Conservation (phyloP, 2,113 vertebrate genomes). For the Clinocottus analis region DNA sequence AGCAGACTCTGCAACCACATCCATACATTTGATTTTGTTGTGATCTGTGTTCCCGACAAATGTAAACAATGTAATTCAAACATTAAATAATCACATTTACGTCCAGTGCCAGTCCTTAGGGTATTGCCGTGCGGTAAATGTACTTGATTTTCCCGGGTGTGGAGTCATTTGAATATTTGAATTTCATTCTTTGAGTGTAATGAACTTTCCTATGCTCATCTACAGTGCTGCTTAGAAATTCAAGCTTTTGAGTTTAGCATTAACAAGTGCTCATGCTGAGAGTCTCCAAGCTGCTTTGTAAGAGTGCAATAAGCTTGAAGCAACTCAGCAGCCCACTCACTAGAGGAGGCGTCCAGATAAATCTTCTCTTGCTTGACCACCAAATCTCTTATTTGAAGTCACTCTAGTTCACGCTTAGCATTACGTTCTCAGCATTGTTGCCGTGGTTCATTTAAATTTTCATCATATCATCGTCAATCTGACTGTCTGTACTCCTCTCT, state of each 20-base stretch:
- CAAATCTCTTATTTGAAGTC: slow-evolving; percentile 56
- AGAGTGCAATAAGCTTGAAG: slow-evolving; percentile 60
- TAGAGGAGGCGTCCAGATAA: slow-evolving; percentile 49
- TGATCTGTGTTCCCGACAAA: slow-evolving; percentile 26
- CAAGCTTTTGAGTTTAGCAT: slow-evolving; percentile 65
- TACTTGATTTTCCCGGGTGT: slow-evolving; percentile 16
- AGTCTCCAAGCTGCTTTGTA: slow-evolving; percentile 64
- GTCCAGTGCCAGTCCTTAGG: not conserved
- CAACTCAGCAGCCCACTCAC: slow-evolving; percentile 56
- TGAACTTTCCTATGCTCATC: slow-evolving; percentile 66
- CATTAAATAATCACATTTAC: slow-evolving; percentile 17
- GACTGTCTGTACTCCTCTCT: slow-evolving; percentile 13
- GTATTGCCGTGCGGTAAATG: slow-evolving; percentile 29
- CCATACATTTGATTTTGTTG: slow-evolving; percentile 5
- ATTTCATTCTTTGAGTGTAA: slow-evolving; percentile 48
- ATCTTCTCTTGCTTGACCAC: slow-evolving; percentile 54
- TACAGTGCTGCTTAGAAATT: slow-evolving; percentile 56
- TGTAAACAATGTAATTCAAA: slow-evolving; percentile 47
- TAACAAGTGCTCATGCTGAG: slow-evolving; percentile 68
- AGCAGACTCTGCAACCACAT: not conserved
- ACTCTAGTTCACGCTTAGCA: slow-evolving; percentile 28
- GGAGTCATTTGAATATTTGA: slow-evolving; percentile 58
- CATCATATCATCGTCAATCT: slow-evolving; percentile 41
- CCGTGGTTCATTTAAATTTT: slow-evolving; percentile 46
- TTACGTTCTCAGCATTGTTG: slow-evolving; percentile 44